Evolutionary conservation across 2,113 vertebrate genomes (phyloP).

Genomic region (Chaenogobius annularis): DNA sequence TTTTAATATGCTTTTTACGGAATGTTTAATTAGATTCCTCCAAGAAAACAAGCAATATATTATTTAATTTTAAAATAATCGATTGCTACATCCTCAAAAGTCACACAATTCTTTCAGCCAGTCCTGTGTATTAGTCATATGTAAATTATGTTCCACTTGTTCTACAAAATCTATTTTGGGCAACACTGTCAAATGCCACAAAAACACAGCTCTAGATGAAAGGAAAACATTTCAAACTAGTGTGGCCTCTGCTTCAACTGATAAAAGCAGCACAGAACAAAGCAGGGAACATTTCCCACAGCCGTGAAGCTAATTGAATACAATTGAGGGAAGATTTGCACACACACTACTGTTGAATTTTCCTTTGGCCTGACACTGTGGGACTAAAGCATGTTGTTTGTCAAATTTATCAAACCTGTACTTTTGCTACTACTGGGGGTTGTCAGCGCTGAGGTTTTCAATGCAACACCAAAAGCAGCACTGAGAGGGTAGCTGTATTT

Average conservation of each 20-base stretch:
- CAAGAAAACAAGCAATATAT: too few relatives aligned
- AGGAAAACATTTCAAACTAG: constrained; percentile 28
- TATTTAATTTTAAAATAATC: too few relatives aligned
- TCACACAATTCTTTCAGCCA: background rate
- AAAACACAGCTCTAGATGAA: constrained; percentile 30
- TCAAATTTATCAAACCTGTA: constrained; percentile 21
- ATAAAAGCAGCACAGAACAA: constrained; percentile 38
- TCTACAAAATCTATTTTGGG: constrained; percentile 23
- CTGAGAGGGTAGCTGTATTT: background rate
- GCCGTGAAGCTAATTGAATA: constrained; percentile 34
- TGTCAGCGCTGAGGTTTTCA: constrained; percentile 28
- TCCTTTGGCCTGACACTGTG: constrained; percentile 24
- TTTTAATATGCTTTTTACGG: too few relatives aligned
- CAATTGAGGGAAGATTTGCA: constrained; percentile 21
- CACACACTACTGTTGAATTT: constrained; percentile 18
- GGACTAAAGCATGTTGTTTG: constrained; percentile 33
- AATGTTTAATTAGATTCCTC: too few relatives aligned
- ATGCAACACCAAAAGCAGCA: constrained; percentile 26
- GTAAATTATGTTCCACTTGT: constrained; percentile 32
- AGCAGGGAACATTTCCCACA: constrained; percentile 32
- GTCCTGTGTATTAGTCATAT: constrained; percentile 20
- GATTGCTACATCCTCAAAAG: background rate
- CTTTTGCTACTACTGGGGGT: constrained; percentile 6
- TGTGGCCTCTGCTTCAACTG: constrained; percentile 16
- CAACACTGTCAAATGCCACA: constrained; percentile 17